Conservation (phyloP, 2,888 invertebrate genomes). For the Actias luna region DNA sequence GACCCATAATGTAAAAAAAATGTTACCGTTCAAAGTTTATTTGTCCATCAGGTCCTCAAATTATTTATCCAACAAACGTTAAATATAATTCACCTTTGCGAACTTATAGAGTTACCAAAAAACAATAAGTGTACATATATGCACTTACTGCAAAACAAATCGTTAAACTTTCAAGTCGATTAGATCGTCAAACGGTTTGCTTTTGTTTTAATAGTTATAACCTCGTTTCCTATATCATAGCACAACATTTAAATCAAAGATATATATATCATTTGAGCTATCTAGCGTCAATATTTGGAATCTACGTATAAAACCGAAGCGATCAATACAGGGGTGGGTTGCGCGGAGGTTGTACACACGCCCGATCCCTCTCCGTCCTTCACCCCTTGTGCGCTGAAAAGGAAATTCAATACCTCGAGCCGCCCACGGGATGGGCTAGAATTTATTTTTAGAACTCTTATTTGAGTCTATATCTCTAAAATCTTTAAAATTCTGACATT, state of each 20-base stretch:
- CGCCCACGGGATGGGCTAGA: constrained; percentile 49
- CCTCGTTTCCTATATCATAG: neutral
- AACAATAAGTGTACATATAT: too few species aligned
- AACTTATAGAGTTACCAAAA: too few species aligned
- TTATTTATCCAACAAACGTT: too few species aligned
- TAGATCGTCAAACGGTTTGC: too few species aligned
- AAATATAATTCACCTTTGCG: too few species aligned
- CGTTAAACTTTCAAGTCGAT: too few species aligned
- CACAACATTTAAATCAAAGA: neutral
- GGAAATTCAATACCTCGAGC: constrained; percentile 57
- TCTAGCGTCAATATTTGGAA: constrained; percentile 55
- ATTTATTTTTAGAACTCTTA: neutral
- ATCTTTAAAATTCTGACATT: neutral
- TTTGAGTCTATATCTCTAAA: neutral
- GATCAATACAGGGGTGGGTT: constrained; percentile 71
- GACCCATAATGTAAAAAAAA: too few species aligned
- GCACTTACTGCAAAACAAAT: too few species aligned
- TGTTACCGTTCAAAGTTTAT: too few species aligned
- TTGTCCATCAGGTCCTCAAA: too few species aligned
- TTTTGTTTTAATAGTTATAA: too few species aligned
- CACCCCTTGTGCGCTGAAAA: constrained; percentile 34
- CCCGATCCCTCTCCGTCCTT: constrained; percentile 39
- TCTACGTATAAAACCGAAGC: constrained; percentile 65
- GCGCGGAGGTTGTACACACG: constrained; percentile 64
- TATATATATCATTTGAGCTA: neutral